Conservation (phyloP, 2,888 invertebrate species). For the Shargacucullia verbasci region DNA sequence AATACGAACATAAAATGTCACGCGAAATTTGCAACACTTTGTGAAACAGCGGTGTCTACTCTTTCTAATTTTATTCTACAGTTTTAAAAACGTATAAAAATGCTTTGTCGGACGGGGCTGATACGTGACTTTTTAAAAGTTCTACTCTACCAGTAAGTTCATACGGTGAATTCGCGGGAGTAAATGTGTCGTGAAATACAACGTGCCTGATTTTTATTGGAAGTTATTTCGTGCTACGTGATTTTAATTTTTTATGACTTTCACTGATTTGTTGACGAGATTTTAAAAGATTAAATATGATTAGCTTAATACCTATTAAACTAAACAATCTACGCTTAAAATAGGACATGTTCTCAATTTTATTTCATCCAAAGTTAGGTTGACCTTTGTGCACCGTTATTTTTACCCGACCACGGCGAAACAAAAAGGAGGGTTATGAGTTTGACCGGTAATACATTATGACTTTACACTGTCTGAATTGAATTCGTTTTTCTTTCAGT, state of each 20-base stretch:
- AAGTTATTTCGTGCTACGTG: slow-evolving; percentile 43
- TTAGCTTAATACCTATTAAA: slow-evolving; percentile 12
- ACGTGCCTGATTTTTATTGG: slow-evolving; percentile 46
- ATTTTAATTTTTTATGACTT: slow-evolving; percentile 25
- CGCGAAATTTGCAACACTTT: slow-evolving; percentile 47
- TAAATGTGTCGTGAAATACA: slow-evolving; percentile 60
- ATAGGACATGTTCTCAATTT: too few relatives aligned
- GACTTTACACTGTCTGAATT: too few relatives aligned
- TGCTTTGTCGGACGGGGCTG: slow-evolving; percentile 55
- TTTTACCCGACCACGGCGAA: too few relatives aligned
- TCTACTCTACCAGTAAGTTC: slow-evolving; percentile 43
- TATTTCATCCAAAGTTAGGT: too few relatives aligned
- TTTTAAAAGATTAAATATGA: slow-evolving; percentile 18
- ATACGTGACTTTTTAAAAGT: slow-evolving; percentile 69
- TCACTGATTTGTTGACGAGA: slow-evolving; percentile 10
- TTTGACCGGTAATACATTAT: too few relatives aligned
- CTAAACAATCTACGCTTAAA: too few relatives aligned
- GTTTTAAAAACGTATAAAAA: slow-evolving; percentile 69
- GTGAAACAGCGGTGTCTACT: slow-evolving; percentile 35
- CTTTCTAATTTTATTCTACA: slow-evolving; percentile 55
- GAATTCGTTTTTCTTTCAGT: too few relatives aligned
- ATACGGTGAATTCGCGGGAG: slow-evolving; percentile 51
- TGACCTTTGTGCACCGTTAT: too few relatives aligned
- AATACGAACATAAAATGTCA: slow-evolving; percentile 39
- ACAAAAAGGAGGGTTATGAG: too few relatives aligned